Conservation (phyloP, 2,113 vertebrate species). For the Hemiprocne comata region DNA sequence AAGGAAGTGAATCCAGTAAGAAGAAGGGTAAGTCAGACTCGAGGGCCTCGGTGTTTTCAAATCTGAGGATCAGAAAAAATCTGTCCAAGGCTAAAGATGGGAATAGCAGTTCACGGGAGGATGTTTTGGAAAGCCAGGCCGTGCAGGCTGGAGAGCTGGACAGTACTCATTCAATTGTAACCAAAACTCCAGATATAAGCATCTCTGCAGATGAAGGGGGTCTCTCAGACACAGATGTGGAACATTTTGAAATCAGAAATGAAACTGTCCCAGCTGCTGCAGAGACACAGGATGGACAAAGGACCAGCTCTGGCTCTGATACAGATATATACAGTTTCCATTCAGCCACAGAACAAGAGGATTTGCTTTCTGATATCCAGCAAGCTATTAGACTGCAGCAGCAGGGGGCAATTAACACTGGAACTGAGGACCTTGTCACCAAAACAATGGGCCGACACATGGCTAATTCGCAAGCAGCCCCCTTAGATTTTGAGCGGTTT, state of each 20-base stretch:
- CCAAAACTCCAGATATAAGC: conserved; percentile 89
- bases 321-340: conserved; percentile 98
- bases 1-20: conserved; percentile 79
- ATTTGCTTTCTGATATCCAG: conserved; percentile 97
- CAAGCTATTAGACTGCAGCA: conserved; percentile 91
- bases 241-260: conserved; percentile 69
- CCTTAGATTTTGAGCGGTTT: conserved; percentile 67
- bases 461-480: conserved; percentile 54
- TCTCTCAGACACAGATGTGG: conserved; percentile 85
- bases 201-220: conserved; percentile 91
- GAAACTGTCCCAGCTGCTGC: conserved; percentile 67
- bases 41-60: conserved; percentile 90
- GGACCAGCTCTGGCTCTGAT: conserved; percentile 92
- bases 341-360: conserved; percentile 94
- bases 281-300: conserved; percentile 83
- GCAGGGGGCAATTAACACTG: conserved; percentile 67
- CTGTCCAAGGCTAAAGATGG: conserved; percentile 85
- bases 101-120: conserved; percentile 85
- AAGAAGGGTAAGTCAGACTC: conserved; percentile 91
- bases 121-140: conserved; percentile 82
- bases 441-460: conserved; percentile 71
- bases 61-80: conserved; percentile 91
- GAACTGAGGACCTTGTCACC: conserved; percentile 63
- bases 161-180: conserved; percentile 77
- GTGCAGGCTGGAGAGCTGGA: conserved; percentile 84